Conservation (phyloP, 2,797 vertebrate genomes). For the Lacerta agilis region DNA sequence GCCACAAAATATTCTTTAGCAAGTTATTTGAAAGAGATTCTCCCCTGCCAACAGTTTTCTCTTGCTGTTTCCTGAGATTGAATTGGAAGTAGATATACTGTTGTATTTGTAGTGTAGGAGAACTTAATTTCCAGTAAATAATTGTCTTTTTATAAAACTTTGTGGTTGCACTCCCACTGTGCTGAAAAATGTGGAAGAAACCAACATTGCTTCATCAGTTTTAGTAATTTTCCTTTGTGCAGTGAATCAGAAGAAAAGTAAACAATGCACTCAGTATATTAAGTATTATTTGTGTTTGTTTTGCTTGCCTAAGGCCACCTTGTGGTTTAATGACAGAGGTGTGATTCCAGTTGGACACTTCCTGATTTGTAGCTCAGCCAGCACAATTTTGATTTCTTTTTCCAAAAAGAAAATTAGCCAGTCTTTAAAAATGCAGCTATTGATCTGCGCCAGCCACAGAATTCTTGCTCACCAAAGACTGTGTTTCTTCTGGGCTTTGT, state of each 20-base stretch:
- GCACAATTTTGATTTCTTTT: neutral
- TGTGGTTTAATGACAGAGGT: neutral
- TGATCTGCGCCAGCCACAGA: neutral
- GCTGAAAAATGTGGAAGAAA: neutral
- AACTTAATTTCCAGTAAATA: slow-evolving; percentile 4
- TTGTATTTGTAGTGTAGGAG: neutral
- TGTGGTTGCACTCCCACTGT: neutral
- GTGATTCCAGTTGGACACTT: neutral
- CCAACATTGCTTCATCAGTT: neutral
- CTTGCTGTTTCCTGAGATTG: neutral
- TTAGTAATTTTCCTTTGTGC: neutral
- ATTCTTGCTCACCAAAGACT: neutral
- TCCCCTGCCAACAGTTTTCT: neutral
- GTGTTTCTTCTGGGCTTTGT: neutral
- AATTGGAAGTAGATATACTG: neutral
- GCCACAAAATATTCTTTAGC: too few species aligned
- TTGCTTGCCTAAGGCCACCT: neutral
- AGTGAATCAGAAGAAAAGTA: slow-evolving; percentile 2
- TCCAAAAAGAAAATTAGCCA: neutral
- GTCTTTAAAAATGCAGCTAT: neutral
- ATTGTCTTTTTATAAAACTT: neutral
- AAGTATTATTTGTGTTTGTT: neutral
- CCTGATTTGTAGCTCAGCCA: neutral
- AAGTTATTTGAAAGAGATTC: neutral
- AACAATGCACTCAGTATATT: neutral